phyloP scores from a whole-genome alignment of 2,888 invertebrate species.

The Marasmarcha lunaedactyla region DNA sequence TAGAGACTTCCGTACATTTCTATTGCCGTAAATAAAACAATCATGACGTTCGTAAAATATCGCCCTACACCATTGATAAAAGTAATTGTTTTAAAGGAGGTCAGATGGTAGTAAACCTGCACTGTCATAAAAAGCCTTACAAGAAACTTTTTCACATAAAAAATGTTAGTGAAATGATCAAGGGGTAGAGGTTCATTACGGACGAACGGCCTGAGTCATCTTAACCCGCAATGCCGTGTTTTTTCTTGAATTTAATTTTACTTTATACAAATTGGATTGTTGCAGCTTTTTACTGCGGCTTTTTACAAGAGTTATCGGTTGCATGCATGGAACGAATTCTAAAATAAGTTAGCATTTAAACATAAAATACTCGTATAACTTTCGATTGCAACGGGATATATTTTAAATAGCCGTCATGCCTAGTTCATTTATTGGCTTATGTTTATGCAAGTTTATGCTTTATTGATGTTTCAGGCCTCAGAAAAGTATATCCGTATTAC shows the following conservation, averaged over 20 bases:
- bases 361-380: no score
- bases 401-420: no score
- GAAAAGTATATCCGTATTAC: conserved; percentile 97
- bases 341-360: conserved; percentile 1
- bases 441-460: no score
- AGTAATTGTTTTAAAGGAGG: no score
- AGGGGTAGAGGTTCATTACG: conserved; percentile 15
- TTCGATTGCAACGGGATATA: no score
- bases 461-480: conserved; percentile 77
- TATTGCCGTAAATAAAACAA: no score
- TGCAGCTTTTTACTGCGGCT: not conserved
- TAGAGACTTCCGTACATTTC: no score
- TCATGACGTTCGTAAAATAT: no score
- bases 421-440: no score
- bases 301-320: conserved; percentile 9
- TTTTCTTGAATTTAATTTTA: conserved; percentile 28
- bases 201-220: conserved; percentile 37
- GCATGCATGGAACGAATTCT: conserved; percentile 6
- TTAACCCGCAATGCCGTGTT: conserved; percentile 40
- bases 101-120: no score
- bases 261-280: not conserved
- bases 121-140: conserved; percentile 2
- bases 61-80: no score
- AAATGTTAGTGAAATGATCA: conserved; percentile 11
- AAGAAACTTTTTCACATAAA: conserved; percentile 12